phyloP scores from a whole-genome alignment of 2,113 vertebrate genomes.

The Otolemur garnettii region DNA sequence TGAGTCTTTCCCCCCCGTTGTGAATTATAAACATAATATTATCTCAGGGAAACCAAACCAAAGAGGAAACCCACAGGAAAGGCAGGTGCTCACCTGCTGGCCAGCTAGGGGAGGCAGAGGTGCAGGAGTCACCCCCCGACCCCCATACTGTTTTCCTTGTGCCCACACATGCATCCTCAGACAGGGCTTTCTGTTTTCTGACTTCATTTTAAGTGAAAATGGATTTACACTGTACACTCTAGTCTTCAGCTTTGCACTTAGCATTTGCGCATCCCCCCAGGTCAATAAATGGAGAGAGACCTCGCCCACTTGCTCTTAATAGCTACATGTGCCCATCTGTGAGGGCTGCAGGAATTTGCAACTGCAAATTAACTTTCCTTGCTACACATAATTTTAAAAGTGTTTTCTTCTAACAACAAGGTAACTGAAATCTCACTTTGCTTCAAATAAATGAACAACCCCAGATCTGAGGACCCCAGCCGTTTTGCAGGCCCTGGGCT shows the following conservation, averaged over 20 bases:
- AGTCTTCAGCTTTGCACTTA: neutral
- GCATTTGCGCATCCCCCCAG: neutral
- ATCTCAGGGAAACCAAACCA: neutral
- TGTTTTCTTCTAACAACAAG: neutral
- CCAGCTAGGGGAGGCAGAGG: neutral
- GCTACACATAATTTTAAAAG: neutral
- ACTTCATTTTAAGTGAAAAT: neutral
- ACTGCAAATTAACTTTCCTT: slow-evolving; percentile 31
- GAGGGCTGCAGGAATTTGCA: slow-evolving; percentile 24
- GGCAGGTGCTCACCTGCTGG: neutral
- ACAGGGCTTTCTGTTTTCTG: neutral
- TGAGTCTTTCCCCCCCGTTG: neutral
- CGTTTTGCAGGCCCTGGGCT: neutral
- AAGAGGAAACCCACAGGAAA: neutral
- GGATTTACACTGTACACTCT: neutral
- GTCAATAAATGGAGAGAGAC: neutral
- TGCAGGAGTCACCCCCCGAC: neutral
- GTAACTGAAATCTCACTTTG: neutral
- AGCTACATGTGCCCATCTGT: neutral
- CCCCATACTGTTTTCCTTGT: neutral
- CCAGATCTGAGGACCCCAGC: neutral
- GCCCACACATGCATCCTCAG: neutral
- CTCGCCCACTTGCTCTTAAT: neutral
- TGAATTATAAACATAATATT: too few species aligned
- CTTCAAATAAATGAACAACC: neutral